A percentile compares a stretch with the other conserved stretches of the same genome.
Conservation (phyloP, 2,113 vertebrate genomes). For the Ovis canadensis region DNA sequence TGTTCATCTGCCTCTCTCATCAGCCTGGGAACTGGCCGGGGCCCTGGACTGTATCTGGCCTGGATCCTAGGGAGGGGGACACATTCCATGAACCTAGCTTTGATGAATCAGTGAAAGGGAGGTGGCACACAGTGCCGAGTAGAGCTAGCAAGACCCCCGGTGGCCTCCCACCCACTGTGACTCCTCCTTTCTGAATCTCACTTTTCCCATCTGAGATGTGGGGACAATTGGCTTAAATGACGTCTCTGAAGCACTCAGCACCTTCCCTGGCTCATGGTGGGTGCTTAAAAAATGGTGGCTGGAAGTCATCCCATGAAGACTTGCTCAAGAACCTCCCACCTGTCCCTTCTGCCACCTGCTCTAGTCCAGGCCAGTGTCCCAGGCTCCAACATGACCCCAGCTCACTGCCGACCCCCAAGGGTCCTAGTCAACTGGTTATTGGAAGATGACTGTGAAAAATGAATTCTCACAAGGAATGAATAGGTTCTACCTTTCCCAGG, state of each 20-base stretch:
- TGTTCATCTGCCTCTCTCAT: background rate
- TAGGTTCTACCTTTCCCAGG: background rate
- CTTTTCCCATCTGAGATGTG: background rate
- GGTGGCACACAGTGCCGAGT: accelerated
- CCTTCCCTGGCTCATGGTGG: background rate
- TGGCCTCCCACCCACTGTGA: background rate
- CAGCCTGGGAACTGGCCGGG: no score
- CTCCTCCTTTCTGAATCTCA: background rate
- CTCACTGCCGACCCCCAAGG: background rate
- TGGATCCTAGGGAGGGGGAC: background rate
- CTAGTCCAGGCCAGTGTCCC: background rate
- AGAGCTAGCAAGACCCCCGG: background rate
- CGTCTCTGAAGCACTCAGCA: background rate
- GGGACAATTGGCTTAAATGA: background rate
- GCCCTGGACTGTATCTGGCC: background rate
- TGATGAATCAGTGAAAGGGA: background rate
- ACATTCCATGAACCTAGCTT: accelerated
- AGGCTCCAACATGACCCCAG: background rate
- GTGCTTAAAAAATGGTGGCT: background rate
- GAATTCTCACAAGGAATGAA: background rate
- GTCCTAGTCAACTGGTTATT: background rate
- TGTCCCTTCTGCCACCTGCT: background rate
- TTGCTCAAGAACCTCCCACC: background rate
- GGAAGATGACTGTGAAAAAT: background rate
- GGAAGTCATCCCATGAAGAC: background rate